Base-by-base conservation (phyloP, 2,888 invertebrate genomes). In the Caenorhabditis becei region DNA sequence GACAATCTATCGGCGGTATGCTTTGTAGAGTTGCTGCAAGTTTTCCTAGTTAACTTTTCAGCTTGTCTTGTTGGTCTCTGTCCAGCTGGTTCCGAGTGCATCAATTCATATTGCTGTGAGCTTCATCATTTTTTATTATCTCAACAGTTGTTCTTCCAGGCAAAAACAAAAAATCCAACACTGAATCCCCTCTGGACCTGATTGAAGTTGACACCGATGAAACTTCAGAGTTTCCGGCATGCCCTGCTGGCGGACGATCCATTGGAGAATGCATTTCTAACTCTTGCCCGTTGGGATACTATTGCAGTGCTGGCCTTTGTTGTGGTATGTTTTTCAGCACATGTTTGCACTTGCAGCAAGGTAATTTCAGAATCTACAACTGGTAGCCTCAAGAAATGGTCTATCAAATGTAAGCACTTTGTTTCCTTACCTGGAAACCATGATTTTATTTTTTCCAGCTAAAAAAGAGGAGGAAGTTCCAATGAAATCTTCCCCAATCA, bases 31-130 rank as follows among this genome's bases (percentile, higher is more conserved):
- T 41, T 4, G 18, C 20, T 58, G 11, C 2, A 41, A 7, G 14
- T 70, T 37, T 26, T 24, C 14, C 5, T 37, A 58, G 5, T 2
- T 26, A 18, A 0, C 11, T 41, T 41, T 87, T 63, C 72, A 88
- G 88, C 84, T 8, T 88, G 88, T 51, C 69, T 88, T 10, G 86
- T 81, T 18, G 88, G 88, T 2, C 62, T 88, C 20, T 88, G 88
- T 61, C 88, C 88, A 1, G 80, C 84, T 24, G 86, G 86, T 10
- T 83, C 87, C 0, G 86, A 87, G 66, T 88, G 88, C 53, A 83
- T 88, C 26, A 86, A 84, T 58, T 83, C 84, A 1, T 83, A 85
- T 54, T 88, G 88, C 72, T 88, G 88, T 85, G 56, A 75, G 65
- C 66, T 0, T n/a, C 26, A 41, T 56, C 4, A 28, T 5, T 58